A percentile compares a stretch with the other conserved stretches of the same genome.
Conservation (phyloP, 1,140 invertebrate species). For the Drosophila ananassae region DNA sequence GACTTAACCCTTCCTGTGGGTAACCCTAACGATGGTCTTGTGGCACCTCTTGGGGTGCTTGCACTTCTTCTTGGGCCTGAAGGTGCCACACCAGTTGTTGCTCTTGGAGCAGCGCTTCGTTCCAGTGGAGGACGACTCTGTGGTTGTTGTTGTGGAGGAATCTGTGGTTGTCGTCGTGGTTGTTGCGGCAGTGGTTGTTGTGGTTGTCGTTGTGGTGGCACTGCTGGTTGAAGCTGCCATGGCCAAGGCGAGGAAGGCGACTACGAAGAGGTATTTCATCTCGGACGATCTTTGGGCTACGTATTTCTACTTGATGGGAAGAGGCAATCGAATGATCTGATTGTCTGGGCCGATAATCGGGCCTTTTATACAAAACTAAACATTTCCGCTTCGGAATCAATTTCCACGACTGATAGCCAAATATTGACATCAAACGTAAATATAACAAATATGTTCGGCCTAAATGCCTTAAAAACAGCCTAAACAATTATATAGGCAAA, state of each 20-base stretch:
- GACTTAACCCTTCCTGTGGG: not conserved
- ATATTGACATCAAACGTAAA: not conserved
- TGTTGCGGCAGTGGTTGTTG: not conserved
- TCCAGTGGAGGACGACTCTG: conserved; percentile 2
- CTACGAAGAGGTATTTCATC: conserved; percentile 19
- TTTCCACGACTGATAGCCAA: not conserved
- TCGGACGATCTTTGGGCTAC: not conserved
- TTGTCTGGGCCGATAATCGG: not conserved
- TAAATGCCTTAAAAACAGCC: not conserved
- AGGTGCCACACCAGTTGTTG: conserved; percentile 16
- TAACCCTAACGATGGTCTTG: conserved; percentile 5
- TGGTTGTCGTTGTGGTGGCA: not conserved
- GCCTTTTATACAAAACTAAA: not conserved
- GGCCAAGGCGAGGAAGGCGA: conserved; percentile 4
- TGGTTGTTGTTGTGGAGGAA: conserved; percentile 1
- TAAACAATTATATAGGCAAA: no score
- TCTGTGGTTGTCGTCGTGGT: not conserved
- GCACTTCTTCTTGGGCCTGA: not conserved
- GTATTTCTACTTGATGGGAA: not conserved
- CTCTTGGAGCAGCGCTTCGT: not conserved
- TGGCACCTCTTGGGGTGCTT: conserved; percentile 7
- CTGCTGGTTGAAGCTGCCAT: not conserved
- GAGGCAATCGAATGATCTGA: conserved; percentile 12
- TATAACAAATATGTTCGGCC: not conserved
- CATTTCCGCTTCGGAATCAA: not conserved